A percentile compares a stretch with the other conserved stretches of the same genome.
phyloP scores from a whole-genome alignment of 2,797 vertebrate species.

The Pseudomugil gertrudae region DNA sequence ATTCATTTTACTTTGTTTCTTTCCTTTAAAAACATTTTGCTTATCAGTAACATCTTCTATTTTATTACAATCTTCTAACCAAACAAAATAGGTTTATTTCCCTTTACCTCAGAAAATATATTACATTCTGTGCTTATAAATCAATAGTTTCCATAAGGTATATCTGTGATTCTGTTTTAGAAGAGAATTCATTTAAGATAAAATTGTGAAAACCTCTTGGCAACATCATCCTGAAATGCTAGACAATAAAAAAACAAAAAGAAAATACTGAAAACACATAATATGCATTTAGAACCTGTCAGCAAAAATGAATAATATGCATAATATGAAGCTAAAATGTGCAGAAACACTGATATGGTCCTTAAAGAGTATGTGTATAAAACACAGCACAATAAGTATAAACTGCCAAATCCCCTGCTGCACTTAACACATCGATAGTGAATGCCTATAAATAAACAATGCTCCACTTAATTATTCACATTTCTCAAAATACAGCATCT shows the following conservation, averaged over 20 bases:
- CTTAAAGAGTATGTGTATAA: conserved; percentile 7
- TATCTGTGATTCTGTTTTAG: neutral
- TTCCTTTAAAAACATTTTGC: neutral
- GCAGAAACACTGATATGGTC: neutral
- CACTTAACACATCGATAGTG: conserved; percentile 45
- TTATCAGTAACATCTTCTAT: neutral
- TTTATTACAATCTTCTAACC: neutral
- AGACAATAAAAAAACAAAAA: neutral
- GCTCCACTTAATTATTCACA: conserved; percentile 64
- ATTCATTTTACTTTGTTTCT: neutral
- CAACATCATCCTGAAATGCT: neutral
- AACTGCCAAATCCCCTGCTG: conserved; percentile 34
- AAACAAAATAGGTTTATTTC: neutral
- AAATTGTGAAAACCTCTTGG: neutral
- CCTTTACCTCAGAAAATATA: neutral
- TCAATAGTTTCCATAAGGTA: neutral
- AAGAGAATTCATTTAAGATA: neutral
- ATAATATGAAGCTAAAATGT: conserved; percentile 6
- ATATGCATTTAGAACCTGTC: conserved; percentile 6
- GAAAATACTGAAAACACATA: neutral
- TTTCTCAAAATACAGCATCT: conserved; percentile 57
- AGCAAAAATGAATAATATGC: neutral
- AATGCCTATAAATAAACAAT: conserved; percentile 74
- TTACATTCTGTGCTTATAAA: neutral
- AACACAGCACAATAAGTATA: conserved; percentile 25